Conservation (phyloP, 2,888 invertebrate genomes). For the Rotaria socialis region DNA sequence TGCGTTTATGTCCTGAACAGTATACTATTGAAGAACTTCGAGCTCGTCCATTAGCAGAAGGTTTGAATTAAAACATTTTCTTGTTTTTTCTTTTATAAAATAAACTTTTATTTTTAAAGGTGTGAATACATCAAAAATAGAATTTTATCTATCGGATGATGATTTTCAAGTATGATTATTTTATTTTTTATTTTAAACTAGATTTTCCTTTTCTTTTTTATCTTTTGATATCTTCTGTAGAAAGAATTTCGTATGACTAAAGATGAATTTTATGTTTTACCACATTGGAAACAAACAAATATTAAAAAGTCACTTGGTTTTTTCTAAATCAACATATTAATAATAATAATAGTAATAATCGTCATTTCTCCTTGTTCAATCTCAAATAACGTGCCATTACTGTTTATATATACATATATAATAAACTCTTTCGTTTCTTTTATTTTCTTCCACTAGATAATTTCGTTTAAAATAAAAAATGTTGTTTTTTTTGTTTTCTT, state of each 20-base stretch:
- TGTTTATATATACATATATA: background rate
- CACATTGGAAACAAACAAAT: slow-evolving; percentile 83
- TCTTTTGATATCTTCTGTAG: slow-evolving; percentile 59
- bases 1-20: slow-evolving; percentile 4
- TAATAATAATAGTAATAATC: too few relatives aligned
- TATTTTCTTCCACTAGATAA: slow-evolving; percentile 15
- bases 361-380: background rate
- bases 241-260: slow-evolving; percentile 73
- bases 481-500: background rate
- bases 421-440: background rate
- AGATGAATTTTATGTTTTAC: slow-evolving; percentile 77
- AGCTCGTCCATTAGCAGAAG: slow-evolving; percentile 79
- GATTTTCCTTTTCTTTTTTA: too few relatives aligned
- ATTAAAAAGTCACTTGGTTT: slow-evolving; percentile 82
- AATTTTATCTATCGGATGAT: slow-evolving; percentile 73
- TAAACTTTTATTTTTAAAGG: background rate
- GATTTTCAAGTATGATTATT: slow-evolving; percentile 67
- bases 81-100: too few relatives aligned
- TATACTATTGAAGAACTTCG: slow-evolving; percentile 76
- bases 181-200: too few relatives aligned
- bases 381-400: background rate
- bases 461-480: background rate
- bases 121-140: slow-evolving; percentile 80
- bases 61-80: slow-evolving; percentile 54
- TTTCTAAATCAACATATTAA: slow-evolving; percentile 69